phyloP scores from a whole-genome alignment of 2,888 invertebrate genomes.

The Aricia artaxerxes region DNA sequence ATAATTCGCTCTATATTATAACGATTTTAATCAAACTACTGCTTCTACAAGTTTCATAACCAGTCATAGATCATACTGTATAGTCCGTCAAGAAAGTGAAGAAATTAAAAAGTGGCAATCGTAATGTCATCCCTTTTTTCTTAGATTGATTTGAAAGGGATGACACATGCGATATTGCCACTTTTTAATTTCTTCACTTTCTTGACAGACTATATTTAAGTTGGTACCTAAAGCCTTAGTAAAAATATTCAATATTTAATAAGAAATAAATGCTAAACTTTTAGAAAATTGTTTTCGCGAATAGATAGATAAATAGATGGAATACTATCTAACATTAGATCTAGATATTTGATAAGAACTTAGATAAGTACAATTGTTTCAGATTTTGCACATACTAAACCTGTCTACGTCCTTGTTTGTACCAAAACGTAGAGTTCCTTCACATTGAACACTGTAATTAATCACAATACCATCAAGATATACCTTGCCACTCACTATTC shows the following conservation, averaged over 20 bases:
- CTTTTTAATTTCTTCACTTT: too few relatives aligned
- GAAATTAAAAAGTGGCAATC: too few relatives aligned
- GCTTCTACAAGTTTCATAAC: too few relatives aligned
- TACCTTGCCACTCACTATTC: conserved; percentile 58
- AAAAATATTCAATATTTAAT: neutral
- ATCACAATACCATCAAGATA: conserved; percentile 42
- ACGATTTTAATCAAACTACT: too few relatives aligned
- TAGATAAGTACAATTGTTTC: neutral
- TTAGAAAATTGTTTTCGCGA: neutral
- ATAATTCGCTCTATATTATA: neutral
- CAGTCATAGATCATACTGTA: too few relatives aligned
- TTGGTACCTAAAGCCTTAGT: too few relatives aligned
- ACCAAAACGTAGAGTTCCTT: conserved; percentile 1
- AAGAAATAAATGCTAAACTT: neutral
- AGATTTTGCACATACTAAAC: neutral
- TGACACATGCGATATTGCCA: too few relatives aligned
- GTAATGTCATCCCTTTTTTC: too few relatives aligned
- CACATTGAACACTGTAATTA: conserved; percentile 30
- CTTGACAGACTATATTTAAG: too few relatives aligned
- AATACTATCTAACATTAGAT: neutral
- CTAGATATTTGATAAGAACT: neutral
- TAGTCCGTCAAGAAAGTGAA: too few relatives aligned
- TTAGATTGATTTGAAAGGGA: too few relatives aligned
- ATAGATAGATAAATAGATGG: neutral
- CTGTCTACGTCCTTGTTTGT: neutral